phyloP scores from a whole-genome alignment of 2,113 vertebrate species.

The Oriolus oriolus region DNA sequence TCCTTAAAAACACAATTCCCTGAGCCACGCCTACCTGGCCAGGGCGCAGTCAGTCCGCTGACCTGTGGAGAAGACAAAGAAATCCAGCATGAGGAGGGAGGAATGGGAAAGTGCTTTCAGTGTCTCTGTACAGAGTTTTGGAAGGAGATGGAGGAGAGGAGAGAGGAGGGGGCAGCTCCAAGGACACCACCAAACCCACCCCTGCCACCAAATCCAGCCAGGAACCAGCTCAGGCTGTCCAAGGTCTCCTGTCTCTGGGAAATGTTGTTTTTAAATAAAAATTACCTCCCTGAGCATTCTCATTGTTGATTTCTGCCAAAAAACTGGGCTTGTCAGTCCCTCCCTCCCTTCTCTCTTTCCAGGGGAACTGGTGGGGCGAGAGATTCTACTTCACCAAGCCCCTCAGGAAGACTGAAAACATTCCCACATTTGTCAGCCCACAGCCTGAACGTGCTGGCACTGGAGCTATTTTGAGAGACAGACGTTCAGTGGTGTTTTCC shows the following conservation, averaged over 20 bases:
- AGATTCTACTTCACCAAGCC: background rate
- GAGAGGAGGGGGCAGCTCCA: background rate
- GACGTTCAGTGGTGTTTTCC: background rate
- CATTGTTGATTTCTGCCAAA: background rate
- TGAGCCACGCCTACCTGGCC: slow-evolving; percentile 85
- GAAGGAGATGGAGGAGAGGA: background rate
- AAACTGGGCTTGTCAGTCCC: background rate
- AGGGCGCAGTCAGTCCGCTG: slow-evolving; percentile 92
- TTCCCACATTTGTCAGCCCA: slow-evolving; percentile 5
- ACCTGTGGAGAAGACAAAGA: slow-evolving; percentile 74
- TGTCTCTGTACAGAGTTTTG: background rate
- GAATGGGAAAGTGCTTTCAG: background rate
- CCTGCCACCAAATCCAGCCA: background rate
- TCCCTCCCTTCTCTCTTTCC: background rate
- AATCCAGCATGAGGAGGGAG: background rate
- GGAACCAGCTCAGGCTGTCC: background rate
- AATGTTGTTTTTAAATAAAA: background rate
- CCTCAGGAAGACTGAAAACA: background rate
- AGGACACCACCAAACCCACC: background rate
- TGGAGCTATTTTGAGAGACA: background rate
- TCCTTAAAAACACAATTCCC: background rate
- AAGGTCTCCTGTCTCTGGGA: background rate
- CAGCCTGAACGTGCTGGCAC: background rate
- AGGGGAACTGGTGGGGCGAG: background rate
- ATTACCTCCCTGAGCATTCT: background rate